Base-by-base conservation (phyloP, 2,797 vertebrate species). In the Tympanoctomys barrerae region DNA sequence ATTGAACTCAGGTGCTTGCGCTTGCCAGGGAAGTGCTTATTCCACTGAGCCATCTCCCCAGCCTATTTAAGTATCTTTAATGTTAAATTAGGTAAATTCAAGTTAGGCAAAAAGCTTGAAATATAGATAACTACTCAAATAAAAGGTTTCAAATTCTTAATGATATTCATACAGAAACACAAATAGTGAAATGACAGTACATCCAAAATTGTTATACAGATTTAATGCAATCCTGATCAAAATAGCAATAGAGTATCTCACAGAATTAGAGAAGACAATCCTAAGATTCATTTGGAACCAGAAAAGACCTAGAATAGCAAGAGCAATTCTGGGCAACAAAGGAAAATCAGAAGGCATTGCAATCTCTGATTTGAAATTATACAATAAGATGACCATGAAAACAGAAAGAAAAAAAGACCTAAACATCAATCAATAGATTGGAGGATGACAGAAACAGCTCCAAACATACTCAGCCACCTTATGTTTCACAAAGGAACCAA, bases 11-110 rank as follows among this genome's bases (percentile, higher is more conserved):
- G n/a, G n/a, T n/a, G n/a, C n/a, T n/a, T n/a, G n/a, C n/a, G n/a
- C n/a, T n/a, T n/a, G n/a, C n/a, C n/a, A n/a, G n/a, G n/a, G n/a
- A n/a, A n/a, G n/a, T n/a, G n/a, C n/a, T n/a, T n/a, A n/a, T n/a
- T n/a, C n/a, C n/a, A n/a, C n/a, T n/a, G n/a, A n/a, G n/a, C n/a
- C n/a, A n/a, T n/a, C n/a, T n/a, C n/a, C n/a, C n/a, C n/a, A n/a
- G n/a, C n/a, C n/a, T n/a, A n/a, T n/a, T n/a, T n/a, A n/a, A n/a
- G n/a, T n/a, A n/a, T n/a, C n/a, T n/a, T n/a, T n/a, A n/a, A n/a
- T 94, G 31, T 78, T 80, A 94, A 87, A 78, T 73, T 82, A 64
- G 52, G 71, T 24, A 82, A 92, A 87, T 77, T 94, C 57, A 85
- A 91, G 61, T 22, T 85, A 87, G 88, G 90, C 52, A 87, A 92